Percentiles rank a stretch among this genome's conserved stretches.
Conservation (phyloP, 2,888 invertebrate genomes). For the Andrena marginata region DNA sequence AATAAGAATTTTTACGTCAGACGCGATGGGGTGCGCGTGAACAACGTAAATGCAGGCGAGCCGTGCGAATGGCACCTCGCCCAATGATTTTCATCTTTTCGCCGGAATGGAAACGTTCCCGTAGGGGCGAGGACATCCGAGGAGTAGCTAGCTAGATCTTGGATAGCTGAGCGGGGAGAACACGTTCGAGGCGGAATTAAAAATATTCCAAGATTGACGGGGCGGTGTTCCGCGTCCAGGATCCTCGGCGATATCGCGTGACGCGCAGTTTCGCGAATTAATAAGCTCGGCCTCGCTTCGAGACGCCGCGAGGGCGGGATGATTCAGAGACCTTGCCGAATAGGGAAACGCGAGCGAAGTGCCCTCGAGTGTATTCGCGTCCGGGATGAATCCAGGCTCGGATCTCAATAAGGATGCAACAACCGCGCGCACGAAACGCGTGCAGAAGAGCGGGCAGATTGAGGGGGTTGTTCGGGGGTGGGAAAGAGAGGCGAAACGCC, state of each 20-base stretch:
- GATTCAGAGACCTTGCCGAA: conserved; percentile 15
- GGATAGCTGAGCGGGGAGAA: neutral
- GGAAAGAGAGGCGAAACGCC: neutral
- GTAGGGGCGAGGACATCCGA: neutral
- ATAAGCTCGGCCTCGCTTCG: conserved; percentile 45
- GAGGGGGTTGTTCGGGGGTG: neutral
- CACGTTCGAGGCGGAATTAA: neutral
- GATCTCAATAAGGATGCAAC: conserved; percentile 56
- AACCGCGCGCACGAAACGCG: conserved; percentile 38
- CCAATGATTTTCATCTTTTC: conserved; percentile 12
- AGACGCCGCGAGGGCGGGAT: conserved; percentile 7
- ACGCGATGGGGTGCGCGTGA: conserved; percentile 1
- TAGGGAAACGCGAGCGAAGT: conserved; percentile 28
- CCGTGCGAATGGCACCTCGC: conserved; percentile 28
- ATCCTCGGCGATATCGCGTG: neutral
- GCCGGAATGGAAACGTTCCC: neutral
- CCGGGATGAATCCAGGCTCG: conserved; percentile 47
- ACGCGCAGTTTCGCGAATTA: conserved; percentile 41
- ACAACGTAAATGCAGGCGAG: conserved; percentile 18
- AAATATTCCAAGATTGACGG: neutral
- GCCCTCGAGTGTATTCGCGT: conserved; percentile 38
- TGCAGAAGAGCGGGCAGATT: neutral
- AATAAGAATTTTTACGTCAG: conserved; percentile 48
- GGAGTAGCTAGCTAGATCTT: neutral
- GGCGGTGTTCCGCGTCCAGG: neutral